A percentile compares a stretch with the other conserved stretches of the same genome.
Conservation (phyloP, 2,113 vertebrate species). For the Mugil cephalus region DNA sequence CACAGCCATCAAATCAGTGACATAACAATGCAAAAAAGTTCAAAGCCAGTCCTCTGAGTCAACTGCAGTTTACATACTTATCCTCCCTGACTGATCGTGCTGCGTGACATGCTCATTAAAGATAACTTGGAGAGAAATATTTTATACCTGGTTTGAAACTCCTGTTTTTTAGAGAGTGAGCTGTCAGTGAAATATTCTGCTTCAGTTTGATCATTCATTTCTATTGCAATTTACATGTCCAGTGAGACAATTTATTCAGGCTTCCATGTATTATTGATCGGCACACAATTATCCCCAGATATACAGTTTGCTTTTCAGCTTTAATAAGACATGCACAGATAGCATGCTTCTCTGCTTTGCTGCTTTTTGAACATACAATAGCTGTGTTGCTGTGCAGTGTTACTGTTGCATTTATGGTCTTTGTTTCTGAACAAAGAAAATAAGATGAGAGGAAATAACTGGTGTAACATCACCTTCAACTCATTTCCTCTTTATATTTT, state of each 20-base stretch:
- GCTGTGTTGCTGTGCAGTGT: conserved; percentile 16
- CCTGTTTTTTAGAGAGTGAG: not conserved
- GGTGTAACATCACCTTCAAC: not conserved
- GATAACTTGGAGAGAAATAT: conserved; percentile 3
- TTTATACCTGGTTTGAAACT: not conserved
- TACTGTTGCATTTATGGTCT: not conserved
- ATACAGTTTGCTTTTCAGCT: not conserved
- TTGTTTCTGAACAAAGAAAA: conserved; percentile 32
- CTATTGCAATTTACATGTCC: conserved; percentile 17
- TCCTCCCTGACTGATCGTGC: not conserved
- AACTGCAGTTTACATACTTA: not conserved
- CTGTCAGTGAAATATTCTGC: conserved; percentile 11
- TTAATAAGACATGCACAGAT: no score
- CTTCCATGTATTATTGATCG: conserved; percentile 29
- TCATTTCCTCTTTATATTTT: not conserved
- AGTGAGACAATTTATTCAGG: conserved; percentile 24
- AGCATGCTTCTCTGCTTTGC: not conserved
- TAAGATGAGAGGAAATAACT: not conserved
- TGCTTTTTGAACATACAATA: conserved; percentile 18
- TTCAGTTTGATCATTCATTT: conserved; percentile 26
- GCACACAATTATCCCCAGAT: not conserved
- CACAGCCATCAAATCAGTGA: no score
- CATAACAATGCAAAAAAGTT: not conserved
- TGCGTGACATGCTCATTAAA: conserved; percentile 10
- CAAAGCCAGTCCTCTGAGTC: conserved; percentile 6